These are phyloP conservation scores for Crypturellus tataupa DNA, from an alignment of 2,797 vertebrate species.

Conservation along the genomic window DNA sequence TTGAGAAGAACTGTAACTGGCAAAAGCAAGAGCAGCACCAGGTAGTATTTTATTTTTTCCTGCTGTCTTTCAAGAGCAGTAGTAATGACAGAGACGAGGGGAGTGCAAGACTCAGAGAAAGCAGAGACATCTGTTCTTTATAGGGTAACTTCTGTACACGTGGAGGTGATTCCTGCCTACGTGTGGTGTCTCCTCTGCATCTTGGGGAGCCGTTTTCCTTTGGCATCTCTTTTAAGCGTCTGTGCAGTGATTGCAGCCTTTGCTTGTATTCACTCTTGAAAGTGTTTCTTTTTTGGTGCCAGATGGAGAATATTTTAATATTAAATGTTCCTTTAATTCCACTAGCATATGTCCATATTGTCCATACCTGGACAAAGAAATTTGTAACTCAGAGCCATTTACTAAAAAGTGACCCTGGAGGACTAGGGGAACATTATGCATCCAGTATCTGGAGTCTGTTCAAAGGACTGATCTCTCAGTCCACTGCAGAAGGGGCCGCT, in stretches of 20 bases:
- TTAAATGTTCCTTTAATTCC: neutral
- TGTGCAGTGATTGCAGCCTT: rapidly evolving
- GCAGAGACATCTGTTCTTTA: neutral
- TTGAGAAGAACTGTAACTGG: neutral
- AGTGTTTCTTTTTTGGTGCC: neutral
- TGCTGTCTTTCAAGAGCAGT: neutral
- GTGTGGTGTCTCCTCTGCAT: neutral
- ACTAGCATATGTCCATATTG: neutral
- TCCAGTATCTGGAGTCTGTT: neutral
- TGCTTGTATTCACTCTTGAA: neutral
- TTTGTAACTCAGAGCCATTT: neutral
- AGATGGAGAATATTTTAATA: neutral
- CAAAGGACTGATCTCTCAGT: neutral
- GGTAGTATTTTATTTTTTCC: constrained; percentile 52
- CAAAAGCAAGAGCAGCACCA: constrained; percentile 25
- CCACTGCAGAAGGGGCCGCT: neutral
- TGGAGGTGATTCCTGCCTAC: neutral
- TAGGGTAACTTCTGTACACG: rapidly evolving
- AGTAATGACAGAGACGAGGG: neutral
- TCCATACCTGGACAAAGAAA: neutral
- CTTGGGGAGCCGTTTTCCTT: neutral
- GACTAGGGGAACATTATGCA: neutral
- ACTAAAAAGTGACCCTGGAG: neutral
- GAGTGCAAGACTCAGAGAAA: neutral
- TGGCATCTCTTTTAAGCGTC: neutral